A percentile compares a stretch with the other conserved stretches of the same genome.
Evolutionary conservation across 2,113 vertebrate species (phyloP).

Genomic region (Lampris incognitus): DNA sequence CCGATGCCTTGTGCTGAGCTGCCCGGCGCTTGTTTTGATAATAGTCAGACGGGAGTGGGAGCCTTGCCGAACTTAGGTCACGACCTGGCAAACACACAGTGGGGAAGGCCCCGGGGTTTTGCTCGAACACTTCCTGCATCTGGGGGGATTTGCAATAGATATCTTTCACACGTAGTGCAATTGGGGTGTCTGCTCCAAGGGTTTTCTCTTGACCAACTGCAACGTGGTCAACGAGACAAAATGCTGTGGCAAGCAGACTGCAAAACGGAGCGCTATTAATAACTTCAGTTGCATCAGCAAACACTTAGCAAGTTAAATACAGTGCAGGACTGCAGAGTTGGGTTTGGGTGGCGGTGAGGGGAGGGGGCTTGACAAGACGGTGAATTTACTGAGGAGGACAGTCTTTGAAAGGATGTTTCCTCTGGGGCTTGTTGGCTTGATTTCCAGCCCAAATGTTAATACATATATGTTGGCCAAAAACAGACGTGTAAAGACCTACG

Average conservation of each 20-base stretch:
- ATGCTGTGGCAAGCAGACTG: slow-evolving; percentile 62
- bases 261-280: slow-evolving; percentile 61
- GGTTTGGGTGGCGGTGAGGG: not conserved
- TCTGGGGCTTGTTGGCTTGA: too few species aligned
- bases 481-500: too few species aligned
- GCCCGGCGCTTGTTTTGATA: slow-evolving; percentile 46
- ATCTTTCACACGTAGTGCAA: slow-evolving; percentile 64
- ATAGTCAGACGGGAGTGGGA: slow-evolving; percentile 47
- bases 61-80: slow-evolving; percentile 39
- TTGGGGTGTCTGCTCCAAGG: slow-evolving; percentile 55
- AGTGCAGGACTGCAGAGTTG: slow-evolving; percentile 32
- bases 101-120: slow-evolving; percentile 53
- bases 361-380: not conserved
- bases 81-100: slow-evolving; percentile 28
- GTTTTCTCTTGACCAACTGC: slow-evolving; percentile 67
- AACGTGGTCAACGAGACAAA: slow-evolving; percentile 66
- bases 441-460: too few species aligned
- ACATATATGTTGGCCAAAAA: too few species aligned
- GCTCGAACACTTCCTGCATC: slow-evolving; percentile 44
- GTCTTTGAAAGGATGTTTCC: not conserved
- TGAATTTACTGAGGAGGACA: not conserved
- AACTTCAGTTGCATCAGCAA: slow-evolving; percentile 65
- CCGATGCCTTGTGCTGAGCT: slow-evolving; percentile 22
- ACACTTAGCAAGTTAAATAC: slow-evolving; percentile 22
- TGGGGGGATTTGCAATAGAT: slow-evolving; percentile 60